These are phyloP conservation scores for Amphipyra berbera DNA, from an alignment of 2,888 invertebrate species.

Conservation along the genomic window DNA sequence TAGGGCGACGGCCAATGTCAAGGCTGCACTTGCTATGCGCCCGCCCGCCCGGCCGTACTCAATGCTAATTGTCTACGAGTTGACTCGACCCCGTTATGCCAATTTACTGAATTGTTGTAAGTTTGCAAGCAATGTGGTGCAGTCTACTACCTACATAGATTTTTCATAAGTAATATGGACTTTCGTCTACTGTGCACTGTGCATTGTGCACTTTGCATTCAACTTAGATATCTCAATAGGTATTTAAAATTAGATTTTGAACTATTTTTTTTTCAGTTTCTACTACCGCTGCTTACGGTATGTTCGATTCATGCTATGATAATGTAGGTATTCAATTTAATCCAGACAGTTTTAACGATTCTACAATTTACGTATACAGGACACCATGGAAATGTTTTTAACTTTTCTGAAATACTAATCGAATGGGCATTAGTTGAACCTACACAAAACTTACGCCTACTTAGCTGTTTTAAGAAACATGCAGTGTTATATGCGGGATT, in stretches of 20 bases:
- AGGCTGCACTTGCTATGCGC: slow-evolving; percentile 86
- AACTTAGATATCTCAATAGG: too few relatives aligned
- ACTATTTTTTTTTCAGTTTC: too few relatives aligned
- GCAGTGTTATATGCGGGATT: neutral
- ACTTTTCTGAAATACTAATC: neutral
- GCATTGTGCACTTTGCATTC: too few relatives aligned
- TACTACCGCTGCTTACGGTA: too few relatives aligned
- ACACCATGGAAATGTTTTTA: neutral
- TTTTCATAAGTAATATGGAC: too few relatives aligned
- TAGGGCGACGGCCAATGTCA: slow-evolving; percentile 87
- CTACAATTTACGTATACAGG: neutral
- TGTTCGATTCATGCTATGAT: too few relatives aligned
- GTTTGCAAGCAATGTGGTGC: slow-evolving; percentile 40
- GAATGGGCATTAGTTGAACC: too few relatives aligned
- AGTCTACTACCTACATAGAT: neutral
- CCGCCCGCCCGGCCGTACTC: slow-evolving; percentile 69
- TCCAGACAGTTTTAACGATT: neutral
- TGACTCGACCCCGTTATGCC: slow-evolving; percentile 73
- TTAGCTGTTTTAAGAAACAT: neutral
- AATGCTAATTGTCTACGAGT: slow-evolving; percentile 76
- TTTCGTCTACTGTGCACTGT: too few relatives aligned
- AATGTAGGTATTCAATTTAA: too few relatives aligned
- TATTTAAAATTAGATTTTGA: too few relatives aligned
- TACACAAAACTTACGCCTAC: neutral
- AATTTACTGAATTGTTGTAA: slow-evolving; percentile 55